Evolutionary conservation across 2,113 vertebrate species (phyloP).

Genomic region (Scophthalmus maximus): DNA sequence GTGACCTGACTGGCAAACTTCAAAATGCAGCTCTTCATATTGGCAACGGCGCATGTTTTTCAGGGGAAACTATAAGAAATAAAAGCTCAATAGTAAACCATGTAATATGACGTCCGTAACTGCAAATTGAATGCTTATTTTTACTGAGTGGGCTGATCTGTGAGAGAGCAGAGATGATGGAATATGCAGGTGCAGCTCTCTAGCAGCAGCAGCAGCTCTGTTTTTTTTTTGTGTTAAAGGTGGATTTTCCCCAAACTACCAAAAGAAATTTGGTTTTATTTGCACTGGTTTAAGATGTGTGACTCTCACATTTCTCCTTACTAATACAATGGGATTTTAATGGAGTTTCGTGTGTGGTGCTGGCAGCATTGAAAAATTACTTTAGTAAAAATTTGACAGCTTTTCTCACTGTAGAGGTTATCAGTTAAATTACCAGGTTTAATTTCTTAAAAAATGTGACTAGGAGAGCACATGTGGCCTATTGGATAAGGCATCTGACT

Average conservation of each 20-base stretch:
- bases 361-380: background rate
- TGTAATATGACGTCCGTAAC: background rate
- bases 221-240: background rate
- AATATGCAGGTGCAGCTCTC: background rate
- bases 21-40: background rate
- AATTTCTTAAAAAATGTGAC: too few relatives aligned
- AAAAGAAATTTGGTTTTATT: background rate
- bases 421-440: too few relatives aligned
- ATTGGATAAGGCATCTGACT: too few relatives aligned
- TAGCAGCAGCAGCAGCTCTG: background rate
- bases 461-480: too few relatives aligned
- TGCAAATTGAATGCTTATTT: background rate
- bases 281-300: background rate
- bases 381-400: too few relatives aligned
- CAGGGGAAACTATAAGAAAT: background rate
- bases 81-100: background rate
- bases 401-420: too few relatives aligned
- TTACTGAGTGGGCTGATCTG: background rate
- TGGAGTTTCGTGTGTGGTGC: background rate
- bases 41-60: background rate
- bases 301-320: background rate
- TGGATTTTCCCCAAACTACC: background rate
- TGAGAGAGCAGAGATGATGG: background rate
- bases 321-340: background rate
- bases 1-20: background rate